Evolutionary conservation across 2,113 vertebrate species (phyloP), one percentile per base, ranked within the genome.

Genomic region (Trematomus loennbergii): DNA sequence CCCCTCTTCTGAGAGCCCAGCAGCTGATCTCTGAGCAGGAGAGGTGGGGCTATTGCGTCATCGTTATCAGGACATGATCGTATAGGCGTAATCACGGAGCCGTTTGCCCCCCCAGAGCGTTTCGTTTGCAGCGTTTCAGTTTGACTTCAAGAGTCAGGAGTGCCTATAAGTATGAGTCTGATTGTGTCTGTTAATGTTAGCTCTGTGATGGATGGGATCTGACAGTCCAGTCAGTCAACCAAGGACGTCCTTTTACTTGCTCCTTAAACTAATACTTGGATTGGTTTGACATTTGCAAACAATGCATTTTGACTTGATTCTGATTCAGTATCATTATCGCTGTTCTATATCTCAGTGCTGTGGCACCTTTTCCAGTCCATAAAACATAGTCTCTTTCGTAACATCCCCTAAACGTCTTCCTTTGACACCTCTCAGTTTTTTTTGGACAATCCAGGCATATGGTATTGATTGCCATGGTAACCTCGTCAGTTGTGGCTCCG

Each of bases 381-480:
- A 12, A 52, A 63, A 40, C 59, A 60, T n/a, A 5, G 11, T 59
- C 48, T 76, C 40, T 67, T 71, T 70, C 64, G 62, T 75, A 63
- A 63, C 68, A 62, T 18, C 72, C 75, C 72, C 54, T 57, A 69
- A 69, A 65, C 76, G 65, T 69, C 78, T 78, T 78, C 69, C 61
- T 69, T 71, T 81, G 76, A 87, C 76, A 84, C 54, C 77, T 78
- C 68, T 79, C 63, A 77, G 18, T 46, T 52, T 74, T 46, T 6
- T 66, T 69, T 49, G 73, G 49, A 77, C 63, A 75, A 73, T 73
- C 60, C 40, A 67, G 74, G 64, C 75, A 72, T 87, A 66, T 36
- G 36, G 36, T 5, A 36, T 79, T 86, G 81, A 87, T 88, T 60
- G 72, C 80, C 76, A 86, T 86, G 86, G 86, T 88, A 76, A 88